Percentiles rank a stretch among this genome's conserved stretches.
Evolutionary conservation across 2,797 vertebrate species (phyloP).

Genomic region (Amniataba percoides): DNA sequence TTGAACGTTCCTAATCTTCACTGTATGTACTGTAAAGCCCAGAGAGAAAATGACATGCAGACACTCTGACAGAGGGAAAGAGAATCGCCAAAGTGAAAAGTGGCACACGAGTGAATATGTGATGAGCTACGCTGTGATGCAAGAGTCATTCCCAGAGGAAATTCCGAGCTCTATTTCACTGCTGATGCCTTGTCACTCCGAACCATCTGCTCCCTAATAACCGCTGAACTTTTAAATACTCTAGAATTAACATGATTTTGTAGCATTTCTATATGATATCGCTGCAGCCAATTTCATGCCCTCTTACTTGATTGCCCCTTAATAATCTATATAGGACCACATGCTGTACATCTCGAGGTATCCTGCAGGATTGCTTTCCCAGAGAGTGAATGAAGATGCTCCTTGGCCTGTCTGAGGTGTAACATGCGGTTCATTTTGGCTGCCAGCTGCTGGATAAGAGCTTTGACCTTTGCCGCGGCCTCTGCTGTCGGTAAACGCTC

Average conservation of each 20-base stretch:
- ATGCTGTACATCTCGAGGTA: background rate
- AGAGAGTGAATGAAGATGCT: conserved; percentile 3
- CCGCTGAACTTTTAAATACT: conserved; percentile 29
- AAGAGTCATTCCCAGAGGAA: conserved; percentile 49
- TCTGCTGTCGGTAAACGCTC: conserved; percentile 18
- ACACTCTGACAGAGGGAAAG: conserved; percentile 22
- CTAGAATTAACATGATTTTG: conserved; percentile 9
- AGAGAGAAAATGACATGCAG: conserved; percentile 31
- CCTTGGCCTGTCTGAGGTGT: background rate
- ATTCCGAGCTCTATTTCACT: conserved; percentile 42
- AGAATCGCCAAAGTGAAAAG: conserved; percentile 17
- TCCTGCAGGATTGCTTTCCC: background rate
- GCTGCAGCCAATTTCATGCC: background rate
- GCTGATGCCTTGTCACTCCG: conserved; percentile 59
- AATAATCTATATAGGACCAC: background rate
- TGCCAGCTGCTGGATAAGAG: conserved; percentile 32
- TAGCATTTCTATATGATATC: background rate
- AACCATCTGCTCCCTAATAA: conserved; percentile 48
- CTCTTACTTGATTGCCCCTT: background rate
- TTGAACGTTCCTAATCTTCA: conserved; percentile 22
- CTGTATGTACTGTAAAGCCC: background rate
- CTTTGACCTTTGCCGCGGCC: conserved; percentile 18
- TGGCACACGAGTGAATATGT: conserved; percentile 34
- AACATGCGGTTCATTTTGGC: conserved; percentile 15
- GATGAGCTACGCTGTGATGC: conserved; percentile 42